A percentile compares a stretch with the other conserved stretches of the same genome.
Evolutionary conservation across 2,888 invertebrate genomes (phyloP).

Genomic region (Laothoe populi): DNA sequence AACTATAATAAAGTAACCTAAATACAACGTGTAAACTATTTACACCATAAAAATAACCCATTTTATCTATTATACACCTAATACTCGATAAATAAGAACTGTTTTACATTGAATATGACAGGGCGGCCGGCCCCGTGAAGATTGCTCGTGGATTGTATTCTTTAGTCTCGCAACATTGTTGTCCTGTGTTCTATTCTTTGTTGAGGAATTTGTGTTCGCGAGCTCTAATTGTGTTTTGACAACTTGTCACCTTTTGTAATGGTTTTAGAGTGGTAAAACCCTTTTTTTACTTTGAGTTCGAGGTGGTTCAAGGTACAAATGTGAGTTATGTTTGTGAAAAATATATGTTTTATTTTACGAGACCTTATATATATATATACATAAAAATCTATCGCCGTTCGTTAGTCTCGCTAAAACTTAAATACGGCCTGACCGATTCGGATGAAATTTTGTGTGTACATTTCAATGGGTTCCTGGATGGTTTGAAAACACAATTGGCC

Average conservation of each 20-base stretch:
- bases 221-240: slow-evolving; percentile 19
- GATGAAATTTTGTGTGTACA: too few species aligned
- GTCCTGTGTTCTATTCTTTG: slow-evolving; percentile 14
- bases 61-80: not conserved
- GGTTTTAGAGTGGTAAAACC: not conserved
- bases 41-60: not conserved
- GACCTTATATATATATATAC: too few species aligned
- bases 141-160: slow-evolving; percentile 9
- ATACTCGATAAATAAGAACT: not conserved
- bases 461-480: too few species aligned
- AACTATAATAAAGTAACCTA: not conserved
- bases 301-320: not conserved
- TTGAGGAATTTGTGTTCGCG: slow-evolving; percentile 10
- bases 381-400: too few species aligned
- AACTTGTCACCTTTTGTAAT: slow-evolving; percentile 1
- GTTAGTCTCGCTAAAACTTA: too few species aligned
- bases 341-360: too few species aligned
- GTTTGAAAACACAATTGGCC: too few species aligned
- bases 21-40: too few species aligned
- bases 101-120: slow-evolving; percentile 16
- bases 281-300: not conserved
- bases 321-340: too few species aligned
- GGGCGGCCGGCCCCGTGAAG: not conserved
- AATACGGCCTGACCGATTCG: too few species aligned
- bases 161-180: slow-evolving; percentile 8